Conservation (phyloP, 2,888 invertebrate species). For the Drosophila mercatorum region DNA sequence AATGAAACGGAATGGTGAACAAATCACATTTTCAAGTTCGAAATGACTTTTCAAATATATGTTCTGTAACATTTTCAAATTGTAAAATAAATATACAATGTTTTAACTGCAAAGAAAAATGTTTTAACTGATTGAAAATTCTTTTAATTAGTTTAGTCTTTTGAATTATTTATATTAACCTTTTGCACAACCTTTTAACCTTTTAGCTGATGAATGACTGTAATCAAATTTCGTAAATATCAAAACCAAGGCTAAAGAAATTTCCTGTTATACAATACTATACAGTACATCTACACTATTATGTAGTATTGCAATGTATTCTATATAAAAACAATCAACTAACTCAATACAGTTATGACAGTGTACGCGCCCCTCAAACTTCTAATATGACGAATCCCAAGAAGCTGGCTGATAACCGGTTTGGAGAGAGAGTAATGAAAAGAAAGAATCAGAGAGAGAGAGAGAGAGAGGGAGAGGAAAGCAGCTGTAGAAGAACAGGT, state of each 20-base stretch:
- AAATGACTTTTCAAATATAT: background rate
- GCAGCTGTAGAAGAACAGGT: slow-evolving; percentile 24
- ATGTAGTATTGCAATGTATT: no score
- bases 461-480: background rate
- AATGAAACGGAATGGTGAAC: slow-evolving; percentile 17
- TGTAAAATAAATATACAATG: background rate
- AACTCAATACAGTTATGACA: background rate
- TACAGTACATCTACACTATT: background rate
- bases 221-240: background rate
- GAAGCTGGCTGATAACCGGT: slow-evolving; percentile 1
- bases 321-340: background rate
- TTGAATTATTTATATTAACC: background rate
- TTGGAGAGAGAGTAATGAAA: background rate
- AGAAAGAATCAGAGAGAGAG: background rate
- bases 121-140: no score
- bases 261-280: background rate
- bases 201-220: background rate
- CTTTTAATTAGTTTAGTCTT: background rate
- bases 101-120: background rate
- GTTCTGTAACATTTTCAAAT: background rate
- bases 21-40: background rate
- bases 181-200: background rate
- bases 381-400: background rate
- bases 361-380: background rate
- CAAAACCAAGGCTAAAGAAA: background rate